Percentiles rank a stretch among this genome's conserved stretches.
phyloP scores from a whole-genome alignment of 2,888 invertebrate genomes.

The Cabera pusaria region DNA sequence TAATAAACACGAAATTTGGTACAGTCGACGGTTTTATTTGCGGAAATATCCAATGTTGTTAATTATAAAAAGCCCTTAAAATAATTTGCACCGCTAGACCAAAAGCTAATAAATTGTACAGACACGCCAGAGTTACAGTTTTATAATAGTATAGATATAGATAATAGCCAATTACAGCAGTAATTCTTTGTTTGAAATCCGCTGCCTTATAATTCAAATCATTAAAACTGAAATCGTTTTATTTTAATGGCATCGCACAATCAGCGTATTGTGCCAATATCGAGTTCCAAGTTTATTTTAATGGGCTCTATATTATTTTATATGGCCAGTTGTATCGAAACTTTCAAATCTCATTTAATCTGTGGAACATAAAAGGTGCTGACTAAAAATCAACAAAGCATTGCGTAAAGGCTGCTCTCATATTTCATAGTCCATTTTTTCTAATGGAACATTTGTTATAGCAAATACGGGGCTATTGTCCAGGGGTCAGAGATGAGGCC shows the following conservation, averaged over 20 bases:
- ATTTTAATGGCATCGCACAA: conserved; percentile 24
- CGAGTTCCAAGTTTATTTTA: conserved; percentile 21
- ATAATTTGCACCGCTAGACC: too few relatives aligned
- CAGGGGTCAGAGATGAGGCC: conserved; percentile 46
- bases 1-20: too few relatives aligned
- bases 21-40: too few relatives aligned
- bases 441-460: conserved; percentile 68
- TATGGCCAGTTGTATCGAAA: conserved; percentile 27
- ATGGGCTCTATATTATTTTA: conserved; percentile 28
- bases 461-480: conserved; percentile 65
- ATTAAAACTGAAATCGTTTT: conserved; percentile 25
- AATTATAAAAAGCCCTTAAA: too few relatives aligned
- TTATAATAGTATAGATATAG: too few relatives aligned
- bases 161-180: conserved; percentile 7
- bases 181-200: conserved; percentile 41
- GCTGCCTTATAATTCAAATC: conserved; percentile 37
- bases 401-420: conserved; percentile 37
- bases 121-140: too few relatives aligned
- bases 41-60: too few relatives aligned
- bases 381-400: conserved; percentile 42
- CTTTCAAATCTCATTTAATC: conserved; percentile 29
- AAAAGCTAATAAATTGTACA: too few relatives aligned
- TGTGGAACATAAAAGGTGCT: conserved; percentile 18
- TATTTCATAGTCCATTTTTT: conserved; percentile 68
- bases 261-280: conserved; percentile 23